A percentile compares a stretch with the other conserved stretches of the same genome.
Conservation (phyloP, 2,113 vertebrate genomes). For the Motacilla alba region DNA sequence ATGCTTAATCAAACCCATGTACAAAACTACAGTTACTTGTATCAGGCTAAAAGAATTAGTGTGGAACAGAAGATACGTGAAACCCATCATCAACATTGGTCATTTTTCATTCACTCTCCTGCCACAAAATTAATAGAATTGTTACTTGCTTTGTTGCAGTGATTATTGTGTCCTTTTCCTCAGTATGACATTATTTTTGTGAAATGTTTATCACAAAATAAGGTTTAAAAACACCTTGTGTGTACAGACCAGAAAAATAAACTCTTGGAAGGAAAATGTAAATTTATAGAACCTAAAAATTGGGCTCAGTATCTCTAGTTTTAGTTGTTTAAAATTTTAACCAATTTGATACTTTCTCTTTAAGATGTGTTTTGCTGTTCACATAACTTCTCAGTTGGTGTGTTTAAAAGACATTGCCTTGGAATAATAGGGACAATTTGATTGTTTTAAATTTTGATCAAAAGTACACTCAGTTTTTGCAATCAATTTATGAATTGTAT, state of each 20-base stretch:
- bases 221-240: neutral
- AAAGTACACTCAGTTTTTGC: neutral
- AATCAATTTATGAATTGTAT: neutral
- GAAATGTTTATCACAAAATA: neutral
- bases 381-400: neutral
- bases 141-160: neutral
- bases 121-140: neutral
- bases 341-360: neutral
- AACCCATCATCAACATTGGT: neutral
- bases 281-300: neutral
- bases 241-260: neutral
- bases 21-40: neutral
- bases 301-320: neutral
- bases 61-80: neutral
- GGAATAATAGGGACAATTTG: neutral
- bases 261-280: neutral
- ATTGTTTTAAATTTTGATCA: neutral
- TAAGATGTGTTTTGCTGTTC: neutral
- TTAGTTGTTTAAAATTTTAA: neutral
- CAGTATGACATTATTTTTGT: neutral
- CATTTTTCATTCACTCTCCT: neutral
- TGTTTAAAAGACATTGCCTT: neutral
- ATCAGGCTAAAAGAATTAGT: neutral
- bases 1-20: rapidly evolving
- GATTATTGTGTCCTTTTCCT: neutral